phyloP scores from a whole-genome alignment of 2,888 invertebrate species.

The Plebejus melissa region DNA sequence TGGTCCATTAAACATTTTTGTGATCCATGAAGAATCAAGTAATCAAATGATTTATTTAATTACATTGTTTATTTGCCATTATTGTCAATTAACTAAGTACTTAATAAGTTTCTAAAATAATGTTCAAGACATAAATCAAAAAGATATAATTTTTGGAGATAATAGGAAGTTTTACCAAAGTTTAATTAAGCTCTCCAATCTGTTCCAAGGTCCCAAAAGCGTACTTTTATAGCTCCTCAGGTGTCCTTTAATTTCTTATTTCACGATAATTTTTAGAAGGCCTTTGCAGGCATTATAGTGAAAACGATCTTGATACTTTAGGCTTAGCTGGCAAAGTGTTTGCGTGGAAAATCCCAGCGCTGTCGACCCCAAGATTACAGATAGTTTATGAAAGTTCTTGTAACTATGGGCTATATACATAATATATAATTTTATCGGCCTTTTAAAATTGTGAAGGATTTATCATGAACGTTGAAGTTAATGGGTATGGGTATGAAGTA shows the following conservation, averaged over 20 bases:
- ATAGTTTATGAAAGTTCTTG: slow-evolving; percentile 15
- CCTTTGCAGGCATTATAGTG: background rate
- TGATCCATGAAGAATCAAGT: too few species aligned
- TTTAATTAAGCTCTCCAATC: background rate
- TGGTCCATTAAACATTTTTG: too few species aligned
- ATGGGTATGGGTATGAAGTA: too few species aligned
- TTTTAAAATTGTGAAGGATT: background rate
- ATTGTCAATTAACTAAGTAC: too few species aligned
- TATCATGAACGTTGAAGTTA: background rate
- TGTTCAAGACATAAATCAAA: background rate
- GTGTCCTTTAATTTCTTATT: slow-evolving; percentile 16
- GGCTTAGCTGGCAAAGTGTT: slow-evolving; percentile 15
- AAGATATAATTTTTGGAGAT: background rate
- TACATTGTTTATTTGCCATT: too few species aligned
- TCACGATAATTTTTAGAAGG: slow-evolving; percentile 15
- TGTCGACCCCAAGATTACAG: slow-evolving; percentile 14
- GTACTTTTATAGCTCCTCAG: background rate
- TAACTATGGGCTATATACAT: background rate
- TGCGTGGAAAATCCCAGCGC: slow-evolving; percentile 15
- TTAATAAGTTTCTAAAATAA: too few species aligned
- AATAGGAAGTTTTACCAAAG: background rate
- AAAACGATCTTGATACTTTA: slow-evolving; percentile 16
- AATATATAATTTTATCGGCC: background rate
- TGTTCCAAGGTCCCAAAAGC: background rate
- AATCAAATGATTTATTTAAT: too few species aligned